phyloP scores from a whole-genome alignment of 1,140 invertebrate genomes.

The Acromyrmex echinatior region DNA sequence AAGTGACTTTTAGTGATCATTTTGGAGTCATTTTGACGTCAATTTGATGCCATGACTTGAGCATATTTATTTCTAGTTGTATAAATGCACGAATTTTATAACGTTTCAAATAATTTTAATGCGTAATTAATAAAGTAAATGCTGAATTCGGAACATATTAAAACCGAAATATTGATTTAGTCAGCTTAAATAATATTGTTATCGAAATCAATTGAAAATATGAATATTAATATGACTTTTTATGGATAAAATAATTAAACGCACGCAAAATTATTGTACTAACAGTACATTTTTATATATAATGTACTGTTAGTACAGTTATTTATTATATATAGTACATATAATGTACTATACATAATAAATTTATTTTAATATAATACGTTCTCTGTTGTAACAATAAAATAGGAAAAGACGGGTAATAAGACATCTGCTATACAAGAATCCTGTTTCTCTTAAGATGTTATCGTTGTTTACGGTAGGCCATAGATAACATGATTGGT shows the following conservation, averaged over 20 bases:
- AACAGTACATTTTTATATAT: neutral
- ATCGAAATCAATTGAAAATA: neutral
- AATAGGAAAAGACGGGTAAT: constrained; percentile 18
- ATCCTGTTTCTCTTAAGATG: constrained; percentile 37
- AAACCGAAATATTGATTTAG: too few species aligned
- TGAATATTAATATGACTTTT: neutral
- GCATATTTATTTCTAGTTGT: neutral
- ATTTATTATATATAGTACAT: too few species aligned
- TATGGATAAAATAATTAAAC: neutral
- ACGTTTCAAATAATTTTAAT: neutral
- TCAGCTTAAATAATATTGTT: neutral
- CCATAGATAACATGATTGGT: constrained; percentile 46
- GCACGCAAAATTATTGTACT: neutral
- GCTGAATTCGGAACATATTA: neutral
- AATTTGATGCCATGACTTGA: too few species aligned
- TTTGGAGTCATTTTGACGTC: too few species aligned
- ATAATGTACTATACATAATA: too few species aligned
- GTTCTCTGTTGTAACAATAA: neutral
- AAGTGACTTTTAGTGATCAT: too few species aligned
- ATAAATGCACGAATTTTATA: constrained; percentile 13
- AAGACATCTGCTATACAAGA: neutral
- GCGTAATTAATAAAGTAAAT: neutral
- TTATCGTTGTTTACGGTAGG: constrained; percentile 58
- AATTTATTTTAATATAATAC: too few species aligned
- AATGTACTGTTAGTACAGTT: neutral